Base-by-base conservation (phyloP, 2,888 invertebrate genomes). In the Lycophotia porphyrea region DNA sequence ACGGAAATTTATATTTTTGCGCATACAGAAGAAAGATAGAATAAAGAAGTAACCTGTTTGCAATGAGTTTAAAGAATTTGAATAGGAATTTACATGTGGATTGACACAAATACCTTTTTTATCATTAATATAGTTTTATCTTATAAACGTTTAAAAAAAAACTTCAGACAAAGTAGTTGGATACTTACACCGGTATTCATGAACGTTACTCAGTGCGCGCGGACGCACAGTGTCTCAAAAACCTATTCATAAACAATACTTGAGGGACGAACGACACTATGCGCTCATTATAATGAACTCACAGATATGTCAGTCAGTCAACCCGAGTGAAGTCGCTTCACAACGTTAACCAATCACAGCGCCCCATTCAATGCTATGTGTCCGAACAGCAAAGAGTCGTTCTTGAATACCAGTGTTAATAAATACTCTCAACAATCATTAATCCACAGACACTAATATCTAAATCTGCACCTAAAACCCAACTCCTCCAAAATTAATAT, bases 401-500 rank as follows among this genome's bases (percentile, higher is more conserved):
- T n/a, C n/a, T n/a, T n/a, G n/a, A n/a, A n/a, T n/a, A n/a, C n/a
- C n/a, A n/a, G n/a, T n/a, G n/a, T n/a, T n/a, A 58, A 18, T 31
- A 58, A 8, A 27, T 9, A 55, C 42, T 39, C n/a, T 44, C 31
- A 52, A 60, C 36, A 58, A 69, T 77, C 31, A 31, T 3, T 24
- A 68, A 3, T 47, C n/a, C 13, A 42, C 5, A 82, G 44, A 27
- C 34, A 58, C 2, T 13, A 31, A 75, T 47, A 1, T 47, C 39
- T 5, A 42, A 81, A 67, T 42, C 47, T 34, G 47, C 11, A 69
- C 84, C 64, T 65, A 67, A 65, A 77, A 71, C 66, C 74, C 72
- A 27, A 66, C 61, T 81, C 78, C 76, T 67, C 8, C 4, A 86
- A 85, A 85, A 67, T 86, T 84, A 86, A 88, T 84, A 85, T 88